Evolutionary conservation across 2,113 vertebrate genomes (phyloP).

Genomic region (Takifugu bimaculatus): DNA sequence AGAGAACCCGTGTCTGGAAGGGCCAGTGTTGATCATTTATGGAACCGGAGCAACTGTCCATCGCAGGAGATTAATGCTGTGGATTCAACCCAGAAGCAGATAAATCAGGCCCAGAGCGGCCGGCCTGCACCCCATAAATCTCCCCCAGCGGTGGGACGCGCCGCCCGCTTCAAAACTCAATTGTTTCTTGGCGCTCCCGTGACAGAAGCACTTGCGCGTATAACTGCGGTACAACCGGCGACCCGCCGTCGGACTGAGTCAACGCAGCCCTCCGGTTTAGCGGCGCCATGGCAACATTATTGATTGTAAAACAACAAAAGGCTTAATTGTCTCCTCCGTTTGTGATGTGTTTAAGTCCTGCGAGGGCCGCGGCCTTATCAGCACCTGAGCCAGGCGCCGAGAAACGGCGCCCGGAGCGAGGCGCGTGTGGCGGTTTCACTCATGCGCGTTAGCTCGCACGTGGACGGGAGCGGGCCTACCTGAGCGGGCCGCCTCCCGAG

Average conservation of each 20-base stretch:
- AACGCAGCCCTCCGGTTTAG: constrained; percentile 29
- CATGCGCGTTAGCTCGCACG: background rate
- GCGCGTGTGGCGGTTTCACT: constrained; percentile 10
- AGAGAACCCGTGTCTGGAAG: no score
- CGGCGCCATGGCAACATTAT: constrained; percentile 49
- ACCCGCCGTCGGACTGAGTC: constrained; percentile 43
- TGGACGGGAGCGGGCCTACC: constrained; percentile 6
- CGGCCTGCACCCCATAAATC: constrained; percentile 32
- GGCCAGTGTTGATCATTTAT: constrained; percentile 34
- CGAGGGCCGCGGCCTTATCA: constrained; percentile 61
- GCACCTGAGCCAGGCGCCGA: constrained; percentile 48
- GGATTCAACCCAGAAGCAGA: constrained; percentile 17
- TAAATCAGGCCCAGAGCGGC: constrained; percentile 34
- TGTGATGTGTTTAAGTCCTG: constrained; percentile 51
- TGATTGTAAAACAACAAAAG: constrained; percentile 63
- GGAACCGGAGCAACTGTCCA: constrained; percentile 31
- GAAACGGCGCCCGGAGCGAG: constrained; percentile 15
- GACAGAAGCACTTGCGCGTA: constrained; percentile 23
- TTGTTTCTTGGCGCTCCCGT: constrained; percentile 30
- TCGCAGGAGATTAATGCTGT: constrained; percentile 45
- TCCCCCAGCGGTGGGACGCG: constrained; percentile 2
- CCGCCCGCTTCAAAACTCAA: constrained; percentile 29
- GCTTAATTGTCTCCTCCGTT: constrained; percentile 67
- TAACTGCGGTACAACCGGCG: constrained; percentile 30
- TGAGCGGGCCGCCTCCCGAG: constrained; percentile 5